These are phyloP conservation scores for Hiodon tergisus DNA, from an alignment of 2,113 vertebrate genomes.

Conservation along the genomic window DNA sequence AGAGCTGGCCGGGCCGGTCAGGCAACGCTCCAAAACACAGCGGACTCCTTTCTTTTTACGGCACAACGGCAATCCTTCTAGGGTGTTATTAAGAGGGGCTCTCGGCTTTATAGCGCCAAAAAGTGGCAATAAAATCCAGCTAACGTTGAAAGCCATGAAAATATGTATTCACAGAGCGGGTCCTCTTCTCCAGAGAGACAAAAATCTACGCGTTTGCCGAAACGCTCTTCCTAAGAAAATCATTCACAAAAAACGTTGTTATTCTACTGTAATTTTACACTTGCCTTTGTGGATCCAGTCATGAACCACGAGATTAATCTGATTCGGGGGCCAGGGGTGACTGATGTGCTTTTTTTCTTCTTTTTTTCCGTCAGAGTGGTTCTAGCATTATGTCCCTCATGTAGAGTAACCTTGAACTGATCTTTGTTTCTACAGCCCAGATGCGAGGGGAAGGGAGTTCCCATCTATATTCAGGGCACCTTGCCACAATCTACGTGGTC, in stretches of 20 bases:
- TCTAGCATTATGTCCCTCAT: slow-evolving; percentile 16
- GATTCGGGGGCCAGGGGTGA: not conserved
- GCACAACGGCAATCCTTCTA: slow-evolving; percentile 5
- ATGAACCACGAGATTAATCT: slow-evolving; percentile 17
- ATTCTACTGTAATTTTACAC: slow-evolving; percentile 21
- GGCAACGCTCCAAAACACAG: too few species aligned
- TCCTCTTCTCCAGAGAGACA: not conserved
- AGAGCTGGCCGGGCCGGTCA: too few species aligned
- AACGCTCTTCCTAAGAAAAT: slow-evolving; percentile 15
- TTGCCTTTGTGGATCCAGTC: slow-evolving; percentile 15
- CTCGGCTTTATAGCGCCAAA: not conserved
- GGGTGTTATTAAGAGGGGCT: not conserved
- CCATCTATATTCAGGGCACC: slow-evolving; percentile 1
- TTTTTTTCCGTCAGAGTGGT: slow-evolving; percentile 9
- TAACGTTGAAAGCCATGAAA: not conserved
- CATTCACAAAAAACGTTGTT: slow-evolving; percentile 24
- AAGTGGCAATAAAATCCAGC: not conserved
- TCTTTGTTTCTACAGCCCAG: not conserved
- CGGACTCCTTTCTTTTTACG: not conserved
- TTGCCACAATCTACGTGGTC: not conserved
- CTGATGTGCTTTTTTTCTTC: slow-evolving; percentile 16
- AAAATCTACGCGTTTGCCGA: slow-evolving; percentile 19
- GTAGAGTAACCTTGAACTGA: slow-evolving; percentile 26
- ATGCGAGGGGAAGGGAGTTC: not conserved
- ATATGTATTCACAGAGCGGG: too few species aligned